A percentile compares a stretch with the other conserved stretches of the same genome.
Conservation (phyloP, 2,888 invertebrate species). For the Spisula subtruncata region DNA sequence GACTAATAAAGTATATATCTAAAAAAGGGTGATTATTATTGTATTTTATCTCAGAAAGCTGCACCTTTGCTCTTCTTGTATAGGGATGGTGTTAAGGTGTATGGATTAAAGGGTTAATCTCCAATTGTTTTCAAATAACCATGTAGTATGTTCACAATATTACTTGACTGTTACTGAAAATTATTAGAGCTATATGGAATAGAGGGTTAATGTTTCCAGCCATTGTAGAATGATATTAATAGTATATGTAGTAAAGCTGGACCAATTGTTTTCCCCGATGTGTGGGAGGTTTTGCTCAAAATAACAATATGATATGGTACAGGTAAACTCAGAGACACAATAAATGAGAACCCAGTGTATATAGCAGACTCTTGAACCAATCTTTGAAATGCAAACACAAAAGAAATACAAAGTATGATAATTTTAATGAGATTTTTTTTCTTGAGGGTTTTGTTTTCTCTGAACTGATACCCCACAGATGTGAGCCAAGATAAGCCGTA, state of each 20-base stretch:
- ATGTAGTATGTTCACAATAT: no score
- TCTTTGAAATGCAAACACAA: slow-evolving; percentile 55
- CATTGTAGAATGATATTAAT: no score
- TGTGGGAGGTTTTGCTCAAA: slow-evolving; percentile 27
- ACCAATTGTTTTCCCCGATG: not conserved
- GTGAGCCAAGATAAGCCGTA: slow-evolving; percentile 47
- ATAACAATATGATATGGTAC: slow-evolving; percentile 5
- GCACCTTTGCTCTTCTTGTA: no score
- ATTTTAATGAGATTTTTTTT: slow-evolving; percentile 62
- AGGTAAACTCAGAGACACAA: slow-evolving; percentile 25
- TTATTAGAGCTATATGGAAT: no score
- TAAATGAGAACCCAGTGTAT: not conserved
- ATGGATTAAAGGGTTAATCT: no score
- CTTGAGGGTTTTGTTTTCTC: slow-evolving; percentile 40
- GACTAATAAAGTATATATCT: no score
- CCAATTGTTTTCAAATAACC: no score
- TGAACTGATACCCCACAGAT: slow-evolving; percentile 63
- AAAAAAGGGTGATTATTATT: no score
- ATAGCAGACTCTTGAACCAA: slow-evolving; percentile 28
- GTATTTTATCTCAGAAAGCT: no score
- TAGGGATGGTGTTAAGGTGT: no score
- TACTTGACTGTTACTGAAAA: no score
- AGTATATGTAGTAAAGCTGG: not conserved
- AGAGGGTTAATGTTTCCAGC: no score
- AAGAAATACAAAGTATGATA: slow-evolving; percentile 44